Conservation (phyloP, 2,888 invertebrate genomes). For the Yponomeuta plumbellus region DNA sequence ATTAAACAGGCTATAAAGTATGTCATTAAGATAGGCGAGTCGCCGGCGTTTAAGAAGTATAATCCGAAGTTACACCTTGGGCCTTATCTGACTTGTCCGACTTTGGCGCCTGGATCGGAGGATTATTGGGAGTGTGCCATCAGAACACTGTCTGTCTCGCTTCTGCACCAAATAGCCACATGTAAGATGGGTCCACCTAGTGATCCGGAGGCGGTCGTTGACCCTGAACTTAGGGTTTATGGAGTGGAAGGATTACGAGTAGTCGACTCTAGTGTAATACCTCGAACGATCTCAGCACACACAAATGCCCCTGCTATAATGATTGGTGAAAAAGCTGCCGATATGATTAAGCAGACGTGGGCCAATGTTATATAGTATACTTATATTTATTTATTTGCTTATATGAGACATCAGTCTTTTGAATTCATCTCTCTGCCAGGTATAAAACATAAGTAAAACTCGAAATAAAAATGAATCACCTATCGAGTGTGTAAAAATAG, state of each 20-base stretch:
- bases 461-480: too few species aligned
- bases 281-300: slow-evolving; percentile 78
- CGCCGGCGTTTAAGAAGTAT: slow-evolving; percentile 76
- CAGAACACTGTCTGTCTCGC: slow-evolving; percentile 69
- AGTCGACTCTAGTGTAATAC: slow-evolving; percentile 83
- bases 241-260: slow-evolving; percentile 79
- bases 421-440: too few species aligned
- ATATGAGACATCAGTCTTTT: background rate
- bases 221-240: slow-evolving; percentile 78
- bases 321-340: slow-evolving; percentile 85
- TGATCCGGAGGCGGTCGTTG: slow-evolving; percentile 80
- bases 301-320: slow-evolving; percentile 81
- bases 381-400: slow-evolving; percentile 3
- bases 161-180: slow-evolving; percentile 80
- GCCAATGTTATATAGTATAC: slow-evolving; percentile 36
- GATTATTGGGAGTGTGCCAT: slow-evolving; percentile 84
- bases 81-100: slow-evolving; percentile 72
- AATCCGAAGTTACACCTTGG: slow-evolving; percentile 70
- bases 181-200: slow-evolving; percentile 82
- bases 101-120: slow-evolving; percentile 71
- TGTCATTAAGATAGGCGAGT: slow-evolving; percentile 74
- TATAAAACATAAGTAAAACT: too few species aligned
- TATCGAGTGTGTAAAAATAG: background rate
- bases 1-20: slow-evolving; percentile 78
- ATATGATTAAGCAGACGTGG: slow-evolving; percentile 79